Conservation (phyloP, 1,140 invertebrate species). For the Oryzaephilus surinamensis region DNA sequence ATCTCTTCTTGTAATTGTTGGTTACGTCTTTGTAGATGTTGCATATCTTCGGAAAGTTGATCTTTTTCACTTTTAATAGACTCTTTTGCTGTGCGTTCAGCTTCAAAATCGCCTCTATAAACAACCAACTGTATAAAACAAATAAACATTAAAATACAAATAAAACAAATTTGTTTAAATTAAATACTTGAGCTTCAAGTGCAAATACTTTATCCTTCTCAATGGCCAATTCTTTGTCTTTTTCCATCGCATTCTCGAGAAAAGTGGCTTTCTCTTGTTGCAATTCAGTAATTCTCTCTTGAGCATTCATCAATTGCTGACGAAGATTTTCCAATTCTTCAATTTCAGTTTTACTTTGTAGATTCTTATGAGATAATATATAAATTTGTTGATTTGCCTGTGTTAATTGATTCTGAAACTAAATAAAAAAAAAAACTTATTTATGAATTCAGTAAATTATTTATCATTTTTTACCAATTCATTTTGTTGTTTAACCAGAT, state of each 20-base stretch:
- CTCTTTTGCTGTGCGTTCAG: constrained; percentile 19
- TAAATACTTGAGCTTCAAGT: constrained; percentile 17
- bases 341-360: constrained; percentile 3
- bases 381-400: too few relatives aligned
- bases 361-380: too few relatives aligned
- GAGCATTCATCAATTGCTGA: constrained; percentile 20
- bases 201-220: constrained; percentile 12
- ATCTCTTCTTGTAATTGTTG: constrained; percentile 26
- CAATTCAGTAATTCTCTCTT: constrained; percentile 18
- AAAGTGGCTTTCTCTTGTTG: constrained; percentile 4
- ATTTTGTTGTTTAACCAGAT: too few relatives aligned
- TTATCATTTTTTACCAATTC: too few relatives aligned
- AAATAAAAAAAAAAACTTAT: too few relatives aligned
- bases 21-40: constrained; percentile 25
- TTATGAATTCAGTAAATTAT: too few relatives aligned
- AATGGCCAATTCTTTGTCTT: neutral
- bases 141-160: neutral
- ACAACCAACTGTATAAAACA: constrained; percentile 17
- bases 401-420: too few relatives aligned
- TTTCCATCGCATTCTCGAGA: constrained; percentile 6
- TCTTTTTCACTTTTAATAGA: constrained; percentile 17
- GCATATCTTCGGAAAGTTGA: constrained; percentile 23
- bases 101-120: constrained; percentile 25
- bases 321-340: constrained; percentile 11
- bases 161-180: neutral